Percentiles rank a stretch among this genome's conserved stretches.
phyloP scores from a whole-genome alignment of 2,797 vertebrate genomes.

The Botia kubotai region DNA sequence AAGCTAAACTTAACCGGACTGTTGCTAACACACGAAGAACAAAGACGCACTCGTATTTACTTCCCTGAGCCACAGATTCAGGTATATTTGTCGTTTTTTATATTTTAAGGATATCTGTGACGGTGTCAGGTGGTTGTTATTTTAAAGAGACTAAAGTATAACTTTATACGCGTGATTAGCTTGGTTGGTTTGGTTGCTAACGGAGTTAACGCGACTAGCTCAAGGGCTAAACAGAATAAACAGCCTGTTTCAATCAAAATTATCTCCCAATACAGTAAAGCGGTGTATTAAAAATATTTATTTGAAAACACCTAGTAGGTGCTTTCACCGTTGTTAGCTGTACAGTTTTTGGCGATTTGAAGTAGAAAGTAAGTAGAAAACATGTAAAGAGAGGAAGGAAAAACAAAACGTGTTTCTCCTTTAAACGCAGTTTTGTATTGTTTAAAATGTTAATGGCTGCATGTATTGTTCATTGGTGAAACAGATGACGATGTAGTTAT shows the following conservation, averaged over 20 bases:
- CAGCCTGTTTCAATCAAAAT: not conserved
- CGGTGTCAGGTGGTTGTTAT: not conserved
- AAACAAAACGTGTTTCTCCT: not conserved
- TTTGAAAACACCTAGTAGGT: not conserved
- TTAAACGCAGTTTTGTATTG: not conserved
- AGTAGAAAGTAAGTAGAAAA: not conserved
- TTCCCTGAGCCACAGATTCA: not conserved
- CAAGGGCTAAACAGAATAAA: constrained; percentile 25
- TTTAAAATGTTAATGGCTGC: not conserved
- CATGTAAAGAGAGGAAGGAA: not conserved
- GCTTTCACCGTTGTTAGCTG: not conserved
- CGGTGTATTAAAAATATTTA: not conserved
- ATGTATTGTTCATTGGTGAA: not conserved
- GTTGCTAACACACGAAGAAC: constrained; percentile 32
- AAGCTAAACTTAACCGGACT: constrained; percentile 38
- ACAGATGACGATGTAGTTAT: not conserved
- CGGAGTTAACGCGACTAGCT: constrained; percentile 26
- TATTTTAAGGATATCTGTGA: not conserved
- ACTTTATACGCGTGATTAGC: constrained; percentile 38
- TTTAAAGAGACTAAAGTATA: not conserved
- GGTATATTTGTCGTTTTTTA: not conserved
- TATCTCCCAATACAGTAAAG: no score
- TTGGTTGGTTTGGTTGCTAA: constrained; percentile 8
- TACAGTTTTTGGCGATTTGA: not conserved
- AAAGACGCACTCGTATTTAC: constrained; percentile 15